Evolutionary conservation across 2,797 vertebrate species (phyloP).

Genomic region (Sardinella longiceps): DNA sequence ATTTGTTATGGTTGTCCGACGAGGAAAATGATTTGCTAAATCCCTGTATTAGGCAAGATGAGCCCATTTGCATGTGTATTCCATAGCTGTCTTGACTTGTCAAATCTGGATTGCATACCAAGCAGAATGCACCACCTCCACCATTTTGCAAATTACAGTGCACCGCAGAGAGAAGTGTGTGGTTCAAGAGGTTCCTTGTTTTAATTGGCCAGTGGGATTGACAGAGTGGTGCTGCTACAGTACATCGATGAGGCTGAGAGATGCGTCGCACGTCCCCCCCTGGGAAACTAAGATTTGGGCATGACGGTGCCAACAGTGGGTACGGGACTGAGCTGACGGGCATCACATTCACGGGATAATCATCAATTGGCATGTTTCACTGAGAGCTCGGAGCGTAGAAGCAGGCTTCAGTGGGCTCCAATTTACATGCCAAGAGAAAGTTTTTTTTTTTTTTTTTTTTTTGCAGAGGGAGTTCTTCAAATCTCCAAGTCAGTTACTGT

Average conservation of each 20-base stretch:
- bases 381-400: not conserved
- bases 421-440: not conserved
- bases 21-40: conserved; percentile 57
- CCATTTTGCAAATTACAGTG: not conserved
- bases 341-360: not conserved
- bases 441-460: no score
- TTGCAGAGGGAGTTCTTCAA: not conserved
- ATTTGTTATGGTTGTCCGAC: conserved; percentile 73
- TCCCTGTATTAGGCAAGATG: conserved; percentile 64
- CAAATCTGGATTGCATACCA: conserved; percentile 61
- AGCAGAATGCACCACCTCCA: conserved; percentile 46
- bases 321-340: not conserved
- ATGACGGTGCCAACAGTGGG: not conserved
- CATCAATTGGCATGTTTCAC: not conserved
- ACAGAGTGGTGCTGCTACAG: not conserved
- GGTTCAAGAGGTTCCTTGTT: not conserved
- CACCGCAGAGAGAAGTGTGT: not conserved
- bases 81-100: conserved; percentile 58
- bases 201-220: not conserved
- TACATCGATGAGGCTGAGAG: not conserved
- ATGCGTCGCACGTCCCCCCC: not conserved
- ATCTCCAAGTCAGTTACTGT: not conserved
- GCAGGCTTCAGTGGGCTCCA: not conserved
- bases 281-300: not conserved
- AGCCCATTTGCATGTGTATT: conserved; percentile 69